Evolutionary conservation across 2,113 vertebrate genomes (phyloP), one percentile per base, ranked within the genome.

Genomic region (Cottus gobio): DNA sequence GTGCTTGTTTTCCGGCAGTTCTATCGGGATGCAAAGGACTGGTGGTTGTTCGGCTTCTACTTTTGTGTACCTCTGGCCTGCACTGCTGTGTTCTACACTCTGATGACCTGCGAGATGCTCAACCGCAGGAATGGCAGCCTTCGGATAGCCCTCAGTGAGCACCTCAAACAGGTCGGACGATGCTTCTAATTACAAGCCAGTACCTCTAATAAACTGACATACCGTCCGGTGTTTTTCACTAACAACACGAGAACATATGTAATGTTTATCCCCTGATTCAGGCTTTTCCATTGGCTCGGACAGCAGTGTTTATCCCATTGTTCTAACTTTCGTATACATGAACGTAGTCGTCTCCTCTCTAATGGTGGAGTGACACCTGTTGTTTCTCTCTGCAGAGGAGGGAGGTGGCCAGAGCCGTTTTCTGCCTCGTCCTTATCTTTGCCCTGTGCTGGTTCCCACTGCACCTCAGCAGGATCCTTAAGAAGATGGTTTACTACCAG

Each of bases 1-100:
- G 12, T 80, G 31, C 1, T 79, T 77, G 1, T 73, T 22, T 80
- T 10, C 24, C 50, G 80, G 5, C 83, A 99, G 98, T 96, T 95
- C 81, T 99, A 99, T 77, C 93, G 67, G 66, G 30, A 95, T 0
- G 95, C 86, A 24, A 99, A 99, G 90, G 97, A 97, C 84, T 99
- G 98, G 98, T 99, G 98, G 98, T 91, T 99, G 31, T 99, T 99
- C 36, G 97, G 96, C 34, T 98, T 99, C 93, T 99, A 99, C 88
- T 99, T 99, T 86, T 98, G 96, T 63, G 94, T 98, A 69, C 98
- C 98, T 0, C 90, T 99, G 84, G 93, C 92, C 12, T 99, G 97
- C 87, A 99, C 97, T 0, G 97, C 95, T 0, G 75, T 98, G 80
- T 99, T 99, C 89, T 99, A 99, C 86, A 97, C 97, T 0, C 92